Evolutionary conservation across 2,113 vertebrate genomes (phyloP).

Genomic region (Phalacrocorax aristotelis): DNA sequence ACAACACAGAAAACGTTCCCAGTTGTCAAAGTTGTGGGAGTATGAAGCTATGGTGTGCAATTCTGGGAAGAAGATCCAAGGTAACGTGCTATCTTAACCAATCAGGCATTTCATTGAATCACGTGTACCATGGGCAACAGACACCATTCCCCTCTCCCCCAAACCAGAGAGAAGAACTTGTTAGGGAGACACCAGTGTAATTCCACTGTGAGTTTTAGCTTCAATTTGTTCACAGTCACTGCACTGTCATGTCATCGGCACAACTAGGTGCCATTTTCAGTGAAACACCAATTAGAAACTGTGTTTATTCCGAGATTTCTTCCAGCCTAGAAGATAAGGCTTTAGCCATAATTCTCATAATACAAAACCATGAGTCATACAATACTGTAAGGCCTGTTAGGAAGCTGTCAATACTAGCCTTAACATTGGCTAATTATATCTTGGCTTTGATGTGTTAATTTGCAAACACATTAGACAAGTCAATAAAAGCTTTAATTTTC

Average conservation of each 20-base stretch:
- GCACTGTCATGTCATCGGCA: not conserved
- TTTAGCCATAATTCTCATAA: not conserved
- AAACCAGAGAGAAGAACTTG: not conserved
- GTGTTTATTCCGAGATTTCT: not conserved
- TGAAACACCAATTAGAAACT: not conserved
- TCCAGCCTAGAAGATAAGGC: not conserved
- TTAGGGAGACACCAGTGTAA: not conserved
- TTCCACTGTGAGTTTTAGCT: not conserved
- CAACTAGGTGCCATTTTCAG: not conserved
- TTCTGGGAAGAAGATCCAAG: not conserved
- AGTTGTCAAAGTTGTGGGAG: not conserved
- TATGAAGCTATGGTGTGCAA: not conserved
- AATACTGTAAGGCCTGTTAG: not conserved
- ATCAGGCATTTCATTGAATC: not conserved
- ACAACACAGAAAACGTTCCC: not conserved
- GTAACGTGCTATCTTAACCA: not conserved
- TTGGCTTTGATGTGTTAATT: not conserved
- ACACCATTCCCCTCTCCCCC: not conserved
- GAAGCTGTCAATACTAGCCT: not conserved
- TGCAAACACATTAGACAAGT: slow-evolving; percentile 18
- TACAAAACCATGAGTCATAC: not conserved
- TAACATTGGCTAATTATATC: not conserved
- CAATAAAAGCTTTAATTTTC: slow-evolving; percentile 33
- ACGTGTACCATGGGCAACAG: not conserved
- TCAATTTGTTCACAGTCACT: not conserved